Conservation (phyloP, 2,797 vertebrate species). For the Sebastes iracundus region DNA sequence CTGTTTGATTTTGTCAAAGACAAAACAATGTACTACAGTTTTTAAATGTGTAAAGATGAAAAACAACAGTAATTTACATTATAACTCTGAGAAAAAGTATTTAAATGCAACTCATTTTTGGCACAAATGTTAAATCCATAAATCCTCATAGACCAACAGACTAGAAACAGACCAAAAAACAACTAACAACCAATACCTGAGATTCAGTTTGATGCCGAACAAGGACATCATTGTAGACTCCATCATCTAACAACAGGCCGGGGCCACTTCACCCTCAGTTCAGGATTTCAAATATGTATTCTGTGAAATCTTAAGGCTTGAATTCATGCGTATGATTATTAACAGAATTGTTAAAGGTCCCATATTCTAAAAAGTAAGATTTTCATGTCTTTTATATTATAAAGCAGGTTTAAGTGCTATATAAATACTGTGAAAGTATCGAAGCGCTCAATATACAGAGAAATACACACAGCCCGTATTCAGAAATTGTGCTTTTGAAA, state of each 20-base stretch:
- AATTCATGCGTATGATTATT: background rate
- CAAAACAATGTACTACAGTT: background rate
- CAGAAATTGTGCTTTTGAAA: no score
- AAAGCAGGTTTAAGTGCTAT: no score
- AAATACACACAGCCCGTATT: no score
- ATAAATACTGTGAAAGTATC: no score
- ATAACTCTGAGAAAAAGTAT: background rate
- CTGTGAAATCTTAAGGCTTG: background rate
- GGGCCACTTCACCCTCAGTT: background rate
- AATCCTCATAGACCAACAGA: background rate
- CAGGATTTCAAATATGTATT: background rate
- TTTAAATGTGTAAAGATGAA: background rate
- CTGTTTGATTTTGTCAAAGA: background rate
- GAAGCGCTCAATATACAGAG: no score
- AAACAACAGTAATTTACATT: background rate
- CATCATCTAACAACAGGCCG: background rate
- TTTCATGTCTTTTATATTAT: no score
- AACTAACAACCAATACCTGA: slow-evolving; percentile 45
- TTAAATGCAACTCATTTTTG: slow-evolving; percentile 1
- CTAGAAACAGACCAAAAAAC: background rate
- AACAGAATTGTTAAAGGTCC: background rate
- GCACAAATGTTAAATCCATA: background rate
- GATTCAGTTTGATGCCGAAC: slow-evolving; percentile 21
- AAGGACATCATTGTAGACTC: background rate
- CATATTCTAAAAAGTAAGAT: no score